Conservation (phyloP, 2,797 vertebrate genomes). For the Parotocinclus haroldoi region DNA sequence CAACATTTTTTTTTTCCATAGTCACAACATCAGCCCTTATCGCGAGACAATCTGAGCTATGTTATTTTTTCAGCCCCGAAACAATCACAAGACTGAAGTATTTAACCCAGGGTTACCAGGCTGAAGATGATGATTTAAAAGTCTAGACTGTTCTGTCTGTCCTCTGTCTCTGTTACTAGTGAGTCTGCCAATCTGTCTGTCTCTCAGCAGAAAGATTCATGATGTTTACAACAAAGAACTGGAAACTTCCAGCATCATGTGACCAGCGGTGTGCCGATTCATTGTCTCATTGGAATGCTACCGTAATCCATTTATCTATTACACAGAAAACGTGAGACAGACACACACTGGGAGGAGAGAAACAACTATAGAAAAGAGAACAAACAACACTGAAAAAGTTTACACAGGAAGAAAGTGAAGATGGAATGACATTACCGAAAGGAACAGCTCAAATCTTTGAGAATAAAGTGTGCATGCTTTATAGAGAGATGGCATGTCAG, state of each 20-base stretch:
- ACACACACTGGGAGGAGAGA: slow-evolving; percentile 10
- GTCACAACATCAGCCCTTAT: slow-evolving; percentile 33
- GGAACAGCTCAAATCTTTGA: background rate
- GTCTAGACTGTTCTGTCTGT: slow-evolving; percentile 15
- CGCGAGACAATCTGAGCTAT: slow-evolving; percentile 34
- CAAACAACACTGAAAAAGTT: background rate
- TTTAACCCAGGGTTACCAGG: slow-evolving; percentile 40
- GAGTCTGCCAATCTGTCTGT: slow-evolving; percentile 12
- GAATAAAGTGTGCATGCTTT: slow-evolving; percentile 16
- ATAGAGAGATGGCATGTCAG: slow-evolving; percentile 33
- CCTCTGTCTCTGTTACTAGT: slow-evolving; percentile 17
- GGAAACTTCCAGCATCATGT: slow-evolving; percentile 68
- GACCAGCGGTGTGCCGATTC: slow-evolving; percentile 65
- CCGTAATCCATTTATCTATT: slow-evolving; percentile 67
- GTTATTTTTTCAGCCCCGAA: slow-evolving; percentile 19
- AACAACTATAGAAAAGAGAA: background rate
- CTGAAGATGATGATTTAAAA: slow-evolving; percentile 18
- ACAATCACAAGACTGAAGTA: slow-evolving; percentile 30
- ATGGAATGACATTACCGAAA: slow-evolving; percentile 8
- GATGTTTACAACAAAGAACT: slow-evolving; percentile 63
- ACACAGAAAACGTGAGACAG: slow-evolving; percentile 30
- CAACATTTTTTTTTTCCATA: slow-evolving; percentile 11
- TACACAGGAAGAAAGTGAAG: background rate
- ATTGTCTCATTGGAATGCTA: slow-evolving; percentile 70
- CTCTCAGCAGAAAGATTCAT: slow-evolving; percentile 47